A percentile compares a stretch with the other conserved stretches of the same genome.
Conservation (phyloP, 2,113 vertebrate species). For the Gallinago jamesoni region DNA sequence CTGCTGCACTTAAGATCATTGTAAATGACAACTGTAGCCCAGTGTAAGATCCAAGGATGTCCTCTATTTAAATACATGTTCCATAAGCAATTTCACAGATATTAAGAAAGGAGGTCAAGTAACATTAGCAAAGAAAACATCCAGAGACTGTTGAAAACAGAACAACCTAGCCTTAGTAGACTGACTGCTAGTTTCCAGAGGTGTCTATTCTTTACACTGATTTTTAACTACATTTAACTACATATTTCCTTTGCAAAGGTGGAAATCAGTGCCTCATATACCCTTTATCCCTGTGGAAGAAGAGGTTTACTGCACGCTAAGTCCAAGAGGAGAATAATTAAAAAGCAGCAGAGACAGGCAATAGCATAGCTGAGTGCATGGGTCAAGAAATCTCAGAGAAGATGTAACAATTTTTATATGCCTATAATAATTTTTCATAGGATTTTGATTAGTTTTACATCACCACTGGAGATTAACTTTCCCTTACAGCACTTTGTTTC, state of each 20-base stretch:
- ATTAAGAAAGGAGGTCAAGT: neutral
- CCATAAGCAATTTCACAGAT: neutral
- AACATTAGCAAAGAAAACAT: neutral
- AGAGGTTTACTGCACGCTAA: neutral
- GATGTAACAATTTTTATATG: neutral
- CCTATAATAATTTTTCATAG: neutral
- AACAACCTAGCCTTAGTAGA: neutral
- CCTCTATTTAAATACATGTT: neutral
- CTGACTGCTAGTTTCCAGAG: neutral
- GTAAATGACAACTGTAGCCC: neutral
- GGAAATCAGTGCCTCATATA: neutral
- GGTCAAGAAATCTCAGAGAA: neutral
- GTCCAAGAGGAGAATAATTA: neutral
- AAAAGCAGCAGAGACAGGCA: neutral
- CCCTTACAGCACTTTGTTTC: neutral
- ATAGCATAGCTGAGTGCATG: neutral
- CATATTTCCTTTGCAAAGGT: neutral
- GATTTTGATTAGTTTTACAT: neutral
- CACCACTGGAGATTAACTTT: neutral
- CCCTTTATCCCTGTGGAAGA: neutral
- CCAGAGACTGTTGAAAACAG: neutral
- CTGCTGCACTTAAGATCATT: neutral
- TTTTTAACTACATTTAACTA: neutral
- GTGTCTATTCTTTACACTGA: neutral
- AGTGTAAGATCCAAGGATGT: neutral